Percentiles rank a stretch among this genome's conserved stretches.
phyloP scores from a whole-genome alignment of 2,113 vertebrate genomes.

The Willisornis vidua region DNA sequence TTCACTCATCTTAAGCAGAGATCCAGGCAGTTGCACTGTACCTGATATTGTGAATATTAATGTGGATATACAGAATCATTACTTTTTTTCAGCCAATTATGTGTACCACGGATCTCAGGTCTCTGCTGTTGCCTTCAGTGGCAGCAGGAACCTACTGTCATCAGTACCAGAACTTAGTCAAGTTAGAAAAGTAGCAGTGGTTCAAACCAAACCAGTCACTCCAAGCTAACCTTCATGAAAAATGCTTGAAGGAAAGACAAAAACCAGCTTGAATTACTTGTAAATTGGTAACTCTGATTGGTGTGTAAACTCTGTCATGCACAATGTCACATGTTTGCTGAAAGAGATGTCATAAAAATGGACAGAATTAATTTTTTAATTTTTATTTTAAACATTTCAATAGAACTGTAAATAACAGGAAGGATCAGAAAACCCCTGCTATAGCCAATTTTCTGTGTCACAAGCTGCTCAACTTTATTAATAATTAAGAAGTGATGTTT shows the following conservation, averaged over 20 bases:
- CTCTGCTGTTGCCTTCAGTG: background rate
- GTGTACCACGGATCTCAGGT: background rate
- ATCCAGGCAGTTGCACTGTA: background rate
- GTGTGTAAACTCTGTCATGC: background rate
- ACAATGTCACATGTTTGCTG: background rate
- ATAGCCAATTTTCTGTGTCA: background rate
- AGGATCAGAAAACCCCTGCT: background rate
- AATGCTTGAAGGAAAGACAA: background rate
- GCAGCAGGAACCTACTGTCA: background rate
- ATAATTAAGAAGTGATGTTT: slow-evolving; percentile 10
- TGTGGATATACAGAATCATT: background rate
- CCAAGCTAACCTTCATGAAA: background rate
- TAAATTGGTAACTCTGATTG: background rate
- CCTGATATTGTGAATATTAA: background rate
- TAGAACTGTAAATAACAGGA: background rate
- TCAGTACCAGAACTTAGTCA: background rate
- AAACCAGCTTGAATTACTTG: background rate
- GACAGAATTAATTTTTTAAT: background rate
- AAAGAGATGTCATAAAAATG: background rate
- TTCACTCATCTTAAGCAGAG: background rate
- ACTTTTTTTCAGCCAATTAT: background rate
- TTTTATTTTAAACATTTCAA: background rate
- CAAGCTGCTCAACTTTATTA: background rate
- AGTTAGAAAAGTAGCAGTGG: background rate
- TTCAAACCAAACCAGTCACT: background rate